Evolutionary conservation across 2,113 vertebrate species (phyloP), one percentile per base, ranked within the genome.

Genomic region (Lipophrys pholis): DNA sequence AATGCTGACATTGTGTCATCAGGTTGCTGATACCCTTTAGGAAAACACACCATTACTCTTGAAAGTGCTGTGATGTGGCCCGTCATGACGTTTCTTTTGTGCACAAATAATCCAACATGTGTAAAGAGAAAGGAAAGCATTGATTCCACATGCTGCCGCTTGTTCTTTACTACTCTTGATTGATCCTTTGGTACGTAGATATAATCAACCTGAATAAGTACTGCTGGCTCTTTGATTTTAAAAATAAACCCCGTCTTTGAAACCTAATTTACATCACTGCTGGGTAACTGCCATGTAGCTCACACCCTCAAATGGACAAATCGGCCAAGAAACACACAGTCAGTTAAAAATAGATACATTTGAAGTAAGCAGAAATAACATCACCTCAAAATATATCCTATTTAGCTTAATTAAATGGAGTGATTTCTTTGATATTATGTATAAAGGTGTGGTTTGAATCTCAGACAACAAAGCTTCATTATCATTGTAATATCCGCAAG

Each of bases 341-440:
- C 82, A 89, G 87, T 92, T 89, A 89, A 92, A 91, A 91, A 93
- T 90, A 91, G 90, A 87, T 76, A 81, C 45, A 80, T 80, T 55
- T 90, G 59, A 90, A 78, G 81, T 46, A 65, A 70, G 54, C 57
- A 54, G 76, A 88, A 84, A 74, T 68, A 89, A 79, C 61, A 85
- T 74, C 66, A 60, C 40, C 64, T 56, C 38, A 52, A 84, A 87
- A 86, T 73, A 69, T 45, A 16, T 49, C n/a, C 2, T 11, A 17
- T 66, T 86, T 54, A 78, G 67, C 55, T 43, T 61, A 69, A 78
- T 68, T 74, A 58, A 3, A 21, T 52, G 55, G 65, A 80, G 69
- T 50, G 6, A 82, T 50, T 39, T 53, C 49, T 86, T 71, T 86
- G 52, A 81, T 69, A 73, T 61, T 15, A 70, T 70, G 46, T 49